Base-by-base conservation (phyloP, 2,797 vertebrate species). In the Danionella dracula region DNA sequence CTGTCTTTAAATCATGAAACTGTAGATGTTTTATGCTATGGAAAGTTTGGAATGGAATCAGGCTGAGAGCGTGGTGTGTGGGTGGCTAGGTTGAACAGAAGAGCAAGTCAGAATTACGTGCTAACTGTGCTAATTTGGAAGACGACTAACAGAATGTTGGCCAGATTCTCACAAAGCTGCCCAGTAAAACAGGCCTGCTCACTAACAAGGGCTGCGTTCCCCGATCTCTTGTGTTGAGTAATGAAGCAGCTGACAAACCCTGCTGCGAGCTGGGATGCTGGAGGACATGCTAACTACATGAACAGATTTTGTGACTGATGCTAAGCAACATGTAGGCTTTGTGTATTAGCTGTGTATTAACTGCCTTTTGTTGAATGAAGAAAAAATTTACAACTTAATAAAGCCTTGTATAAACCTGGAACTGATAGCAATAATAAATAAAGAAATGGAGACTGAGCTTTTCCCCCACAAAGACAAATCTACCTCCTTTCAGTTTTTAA, bases 61-160 rank as follows among this genome's bases (percentile, higher is more conserved):
- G 58, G 42, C 41, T 46, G n/a, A 48, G 41, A 58, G 55, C 48
- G 42, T 56, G 68, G 23, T 42, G 51, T 53, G 51, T 70, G 51
- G 41, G 59, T 57, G 35, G 59, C 42, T 57, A 40, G 45, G 4
- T 38, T 17, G 35, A 70, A 55, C 51, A 45, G 51, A 66, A 41
- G 29, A 63, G 42, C 49, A 56, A 21, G 51, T 38, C 55, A 68
- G 71, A 67, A 72, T 13, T 59, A 68, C 7, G 27, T 62, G 59
- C 68, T 64, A 49, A 69, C 69, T 11, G n/a, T 35, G 61, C 63
- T 72, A 72, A 74, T 63, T 55, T 51, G 44, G 44, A 53, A 57
- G 58, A 75, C 58, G 50, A 72, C 54, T 53, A 51, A 62, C 38
- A 34, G 40, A 65, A 63, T 54, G 51, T 59, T 53, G 55, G 56